These are phyloP conservation scores for Microcebus lehilahytsara DNA, from an alignment of 2,113 vertebrate genomes.

Conservation along the genomic window DNA sequence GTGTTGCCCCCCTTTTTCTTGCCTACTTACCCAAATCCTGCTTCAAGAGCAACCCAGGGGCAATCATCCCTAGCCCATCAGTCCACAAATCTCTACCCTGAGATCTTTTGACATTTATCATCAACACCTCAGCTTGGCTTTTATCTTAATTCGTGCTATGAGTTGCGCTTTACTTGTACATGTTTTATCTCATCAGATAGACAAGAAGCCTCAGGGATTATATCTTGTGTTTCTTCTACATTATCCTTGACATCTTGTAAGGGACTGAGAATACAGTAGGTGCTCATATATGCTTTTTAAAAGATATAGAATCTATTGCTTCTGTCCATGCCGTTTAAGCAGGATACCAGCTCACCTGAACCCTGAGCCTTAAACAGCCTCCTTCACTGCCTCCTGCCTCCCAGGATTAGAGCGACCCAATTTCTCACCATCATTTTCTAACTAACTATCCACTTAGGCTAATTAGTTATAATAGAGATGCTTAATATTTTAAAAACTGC, in stretches of 20 bases:
- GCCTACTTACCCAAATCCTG: background rate
- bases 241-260: background rate
- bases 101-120: background rate
- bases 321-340: constrained; percentile 1
- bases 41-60: background rate
- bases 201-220: background rate
- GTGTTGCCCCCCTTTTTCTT: background rate
- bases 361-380: background rate
- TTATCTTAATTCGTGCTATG: background rate
- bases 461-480: constrained; percentile 41
- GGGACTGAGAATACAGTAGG: background rate
- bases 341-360: background rate
- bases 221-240: background rate
- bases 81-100: background rate
- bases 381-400: background rate
- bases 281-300: background rate
- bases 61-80: background rate
- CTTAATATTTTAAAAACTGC: constrained; percentile 31
- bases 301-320: background rate
- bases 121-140: background rate
- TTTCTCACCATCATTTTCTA: constrained; percentile 64
- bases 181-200: background rate
- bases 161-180: background rate
- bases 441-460: constrained; percentile 48
- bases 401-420: background rate